A percentile compares a stretch with the other conserved stretches of the same genome.
phyloP scores from a whole-genome alignment of 2,797 vertebrate species.

The Phyllotis vaccarum region DNA sequence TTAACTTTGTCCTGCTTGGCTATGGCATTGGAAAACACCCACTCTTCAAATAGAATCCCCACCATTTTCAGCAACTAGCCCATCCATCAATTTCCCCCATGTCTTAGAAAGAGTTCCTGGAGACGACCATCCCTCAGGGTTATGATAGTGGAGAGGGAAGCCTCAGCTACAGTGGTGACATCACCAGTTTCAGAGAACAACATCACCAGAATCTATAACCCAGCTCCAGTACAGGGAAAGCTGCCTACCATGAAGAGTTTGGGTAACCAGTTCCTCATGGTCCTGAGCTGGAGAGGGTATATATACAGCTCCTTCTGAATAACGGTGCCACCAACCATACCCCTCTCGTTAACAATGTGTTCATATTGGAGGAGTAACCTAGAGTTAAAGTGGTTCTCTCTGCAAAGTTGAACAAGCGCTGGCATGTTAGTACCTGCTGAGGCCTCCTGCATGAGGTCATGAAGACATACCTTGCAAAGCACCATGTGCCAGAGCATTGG shows the following conservation, averaged over 20 bases:
- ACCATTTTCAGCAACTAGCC: background rate
- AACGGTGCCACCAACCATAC: background rate
- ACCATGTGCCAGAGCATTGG: background rate
- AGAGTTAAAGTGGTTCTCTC: background rate
- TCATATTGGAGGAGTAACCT: background rate
- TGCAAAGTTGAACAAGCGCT: background rate
- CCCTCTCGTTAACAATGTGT: background rate
- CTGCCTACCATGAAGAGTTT: background rate
- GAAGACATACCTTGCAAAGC: background rate
- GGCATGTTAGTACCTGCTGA: background rate
- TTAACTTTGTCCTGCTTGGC: background rate
- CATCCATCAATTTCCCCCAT: background rate
- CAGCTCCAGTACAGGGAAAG: background rate
- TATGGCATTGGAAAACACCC: background rate
- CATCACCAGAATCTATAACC: background rate
- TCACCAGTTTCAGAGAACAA: background rate
- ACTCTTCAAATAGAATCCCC: rapidly evolving
- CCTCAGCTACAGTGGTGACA: background rate
- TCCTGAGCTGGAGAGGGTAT: background rate
- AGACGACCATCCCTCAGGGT: background rate
- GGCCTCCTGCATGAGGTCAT: background rate
- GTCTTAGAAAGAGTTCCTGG: background rate
- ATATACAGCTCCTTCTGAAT: background rate
- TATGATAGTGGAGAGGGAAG: too few relatives aligned
- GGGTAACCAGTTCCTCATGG: background rate